phyloP scores from a whole-genome alignment of 2,888 invertebrate genomes.

The Hecatera dysodea region DNA sequence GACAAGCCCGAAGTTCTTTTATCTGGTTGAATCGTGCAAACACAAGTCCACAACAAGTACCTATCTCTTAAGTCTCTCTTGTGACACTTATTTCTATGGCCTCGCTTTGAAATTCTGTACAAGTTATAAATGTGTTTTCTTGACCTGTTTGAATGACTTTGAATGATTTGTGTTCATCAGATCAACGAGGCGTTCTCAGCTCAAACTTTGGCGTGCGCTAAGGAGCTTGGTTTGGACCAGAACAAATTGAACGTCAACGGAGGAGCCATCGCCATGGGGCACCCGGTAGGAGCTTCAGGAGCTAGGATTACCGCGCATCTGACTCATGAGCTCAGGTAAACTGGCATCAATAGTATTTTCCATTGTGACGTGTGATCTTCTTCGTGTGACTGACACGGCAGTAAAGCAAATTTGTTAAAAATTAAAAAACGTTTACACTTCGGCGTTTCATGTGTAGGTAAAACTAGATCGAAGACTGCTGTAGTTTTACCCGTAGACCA shows the following conservation, averaged over 20 bases:
- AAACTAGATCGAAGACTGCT: too few species aligned
- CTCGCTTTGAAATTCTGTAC: not conserved
- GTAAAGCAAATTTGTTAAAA: too few species aligned
- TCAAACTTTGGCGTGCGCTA: constrained; percentile 97
- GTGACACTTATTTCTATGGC: not conserved
- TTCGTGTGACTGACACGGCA: too few species aligned
- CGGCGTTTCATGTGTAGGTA: too few species aligned
- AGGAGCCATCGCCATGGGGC: constrained; percentile 98
- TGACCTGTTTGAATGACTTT: too few species aligned
- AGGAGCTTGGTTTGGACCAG: constrained; percentile 95
- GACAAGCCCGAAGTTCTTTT: not conserved
- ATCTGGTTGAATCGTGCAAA: not conserved
- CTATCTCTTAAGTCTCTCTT: not conserved
- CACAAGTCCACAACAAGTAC: not conserved
- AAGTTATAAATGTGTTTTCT: not conserved
- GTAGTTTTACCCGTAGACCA: too few species aligned
- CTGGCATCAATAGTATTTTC: not conserved
- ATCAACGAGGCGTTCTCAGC: constrained; percentile 99
- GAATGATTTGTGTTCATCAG: constrained; percentile 90
- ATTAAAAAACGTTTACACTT: too few species aligned
- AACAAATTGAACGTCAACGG: constrained; percentile 97
- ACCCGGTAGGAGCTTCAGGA: constrained; percentile 98
- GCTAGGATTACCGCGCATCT: constrained; percentile 97
- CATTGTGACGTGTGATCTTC: too few species aligned
- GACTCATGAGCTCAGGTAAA: constrained; percentile 95